Evolutionary conservation across 2,797 vertebrate genomes (phyloP), one percentile per base, ranked within the genome.

Genomic region (Sphenopsis melanotis): DNA sequence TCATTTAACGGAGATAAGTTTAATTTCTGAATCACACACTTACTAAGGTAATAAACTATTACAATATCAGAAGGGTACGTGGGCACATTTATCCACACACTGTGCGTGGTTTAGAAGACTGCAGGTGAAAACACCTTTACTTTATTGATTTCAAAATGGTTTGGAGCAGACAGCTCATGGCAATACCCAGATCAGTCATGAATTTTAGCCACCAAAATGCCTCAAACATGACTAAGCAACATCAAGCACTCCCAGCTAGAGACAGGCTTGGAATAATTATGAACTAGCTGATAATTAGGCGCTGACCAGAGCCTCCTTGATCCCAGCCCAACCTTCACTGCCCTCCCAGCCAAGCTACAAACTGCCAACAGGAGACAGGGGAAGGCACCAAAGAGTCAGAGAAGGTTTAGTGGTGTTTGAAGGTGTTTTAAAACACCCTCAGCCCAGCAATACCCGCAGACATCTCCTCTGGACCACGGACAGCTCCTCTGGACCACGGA

Each of bases 391-490:
- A 37, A 57, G 18, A 39, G 8, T 16, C 1, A 0, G 27, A 29
- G 7, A 37, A 1, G 2, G 0, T 42, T 49, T 7, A 53, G 27
- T 20, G 36, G 12, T 27, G 57, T 29, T 59, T 37, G 17, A 37
- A 59, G 57, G 26, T 7, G 17, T 29, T 37, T 37, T 37, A 49
- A 77, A 57, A 34, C 19, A 15, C 14, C 10, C 37, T n/a, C 46
- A 50, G 30, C 47, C 50, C 32, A 1, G 3, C 46, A 72, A 70
- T 0, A 36, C 0, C 65, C 19, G 6, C 0, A 0, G 6, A 26
- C 0, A 14, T 12, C 10, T 46, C 24, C 24, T 23, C 1, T 4
- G 64, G 29, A 27, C 26, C 41, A 71, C 4, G 42, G 29, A 79
- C 37, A 7, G 24, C 26, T 49, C 24, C 22, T 29, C 2, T 5